Evolutionary conservation across 30 jellyfish, hydroid and myxozoan species (phyloP).

Genomic region (Hydractinia echinata): DNA sequence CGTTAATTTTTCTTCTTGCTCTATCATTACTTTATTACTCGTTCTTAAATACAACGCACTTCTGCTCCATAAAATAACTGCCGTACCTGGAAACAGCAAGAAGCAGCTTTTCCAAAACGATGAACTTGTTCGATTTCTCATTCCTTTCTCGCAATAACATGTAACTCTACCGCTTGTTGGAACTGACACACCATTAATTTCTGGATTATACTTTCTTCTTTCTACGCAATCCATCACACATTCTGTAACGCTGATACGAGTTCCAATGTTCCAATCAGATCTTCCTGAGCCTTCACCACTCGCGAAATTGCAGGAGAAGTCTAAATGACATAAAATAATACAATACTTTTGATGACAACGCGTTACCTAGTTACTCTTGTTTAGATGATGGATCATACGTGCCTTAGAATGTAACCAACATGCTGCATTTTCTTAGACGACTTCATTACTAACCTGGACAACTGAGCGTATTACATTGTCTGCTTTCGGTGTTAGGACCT

Average conservation of each 20-base stretch:
- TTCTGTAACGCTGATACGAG: background rate
- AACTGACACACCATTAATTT: slow-evolving; percentile 6
- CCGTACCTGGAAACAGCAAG: too few species aligned
- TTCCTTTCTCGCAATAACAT: slow-evolving; percentile 4
- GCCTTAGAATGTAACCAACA: too few species aligned
- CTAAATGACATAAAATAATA: too few species aligned
- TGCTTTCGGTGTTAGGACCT: too few species aligned
- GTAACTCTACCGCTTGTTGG: background rate
- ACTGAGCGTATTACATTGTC: too few species aligned
- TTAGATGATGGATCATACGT: too few species aligned
- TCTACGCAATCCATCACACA: slow-evolving; percentile 2
- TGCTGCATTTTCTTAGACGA: too few species aligned
- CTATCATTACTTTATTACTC: background rate
- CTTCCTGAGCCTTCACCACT: background rate
- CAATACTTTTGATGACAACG: too few species aligned
- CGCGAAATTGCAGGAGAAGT: background rate
- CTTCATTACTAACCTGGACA: too few species aligned
- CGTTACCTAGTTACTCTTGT: too few species aligned
- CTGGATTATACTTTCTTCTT: background rate
- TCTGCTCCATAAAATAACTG: background rate
- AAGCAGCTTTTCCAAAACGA: slow-evolving; percentile 10
- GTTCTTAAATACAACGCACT: background rate
- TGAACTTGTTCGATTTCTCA: background rate
- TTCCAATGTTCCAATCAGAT: background rate
- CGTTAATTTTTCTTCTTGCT: background rate